Evolutionary conservation across 2,888 invertebrate genomes (phyloP).

Genomic region (Meloe dianella): DNA sequence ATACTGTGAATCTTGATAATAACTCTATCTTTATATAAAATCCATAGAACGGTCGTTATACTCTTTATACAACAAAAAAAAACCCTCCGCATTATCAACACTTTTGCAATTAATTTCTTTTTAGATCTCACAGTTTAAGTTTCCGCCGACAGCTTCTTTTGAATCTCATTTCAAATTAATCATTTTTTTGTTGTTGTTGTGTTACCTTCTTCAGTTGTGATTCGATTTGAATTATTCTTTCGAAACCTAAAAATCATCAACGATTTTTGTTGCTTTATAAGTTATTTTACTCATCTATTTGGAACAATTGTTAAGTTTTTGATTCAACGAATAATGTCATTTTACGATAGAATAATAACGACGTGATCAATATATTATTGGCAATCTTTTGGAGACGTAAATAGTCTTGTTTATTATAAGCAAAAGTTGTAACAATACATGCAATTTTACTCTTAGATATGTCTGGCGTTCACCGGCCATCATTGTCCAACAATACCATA

Average conservation of each 20-base stretch:
- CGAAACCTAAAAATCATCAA: not conserved
- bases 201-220: not conserved
- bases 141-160: not conserved
- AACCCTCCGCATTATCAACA: not conserved
- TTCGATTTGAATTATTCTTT: not conserved
- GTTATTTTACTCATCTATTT: not conserved
- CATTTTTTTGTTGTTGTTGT: not conserved
- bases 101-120: not conserved
- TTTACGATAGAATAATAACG: not conserved
- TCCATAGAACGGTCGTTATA: conserved; percentile 1
- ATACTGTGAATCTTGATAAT: not conserved
- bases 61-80: not conserved
- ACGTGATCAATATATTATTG: not conserved
- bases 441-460: conserved; percentile 5
- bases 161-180: not conserved
- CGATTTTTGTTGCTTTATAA: not conserved
- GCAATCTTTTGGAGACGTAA: conserved; percentile 11
- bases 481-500: conserved; percentile 17
- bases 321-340: not conserved
- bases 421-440: conserved; percentile 7
- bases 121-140: not conserved
- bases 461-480: conserved; percentile 7
- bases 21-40: not conserved
- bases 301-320: not conserved
- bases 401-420: conserved; percentile 12